phyloP scores from a whole-genome alignment of 2,888 invertebrate genomes.

The Dexiosoma caninum region DNA sequence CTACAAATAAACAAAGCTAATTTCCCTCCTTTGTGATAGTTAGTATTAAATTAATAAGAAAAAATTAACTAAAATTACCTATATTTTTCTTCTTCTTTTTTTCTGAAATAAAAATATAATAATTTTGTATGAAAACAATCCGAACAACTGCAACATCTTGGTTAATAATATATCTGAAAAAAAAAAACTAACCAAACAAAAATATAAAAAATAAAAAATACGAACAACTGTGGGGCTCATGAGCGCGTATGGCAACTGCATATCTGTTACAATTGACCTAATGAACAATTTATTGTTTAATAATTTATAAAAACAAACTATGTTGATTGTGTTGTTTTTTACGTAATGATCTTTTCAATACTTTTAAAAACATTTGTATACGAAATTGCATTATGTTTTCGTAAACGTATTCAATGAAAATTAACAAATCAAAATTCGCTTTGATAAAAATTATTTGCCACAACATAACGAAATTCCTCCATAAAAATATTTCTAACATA shows the following conservation, averaged over 20 bases:
- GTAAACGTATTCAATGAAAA: slow-evolving; percentile 23
- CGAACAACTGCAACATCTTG: slow-evolving; percentile 62
- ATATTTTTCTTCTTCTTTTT: slow-evolving; percentile 57
- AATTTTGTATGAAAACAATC: slow-evolving; percentile 24
- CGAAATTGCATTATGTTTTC: slow-evolving; percentile 40
- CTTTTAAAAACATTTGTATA: slow-evolving; percentile 52
- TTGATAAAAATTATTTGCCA: background rate
- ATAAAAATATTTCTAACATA: background rate
- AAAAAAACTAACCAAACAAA: slow-evolving; percentile 6
- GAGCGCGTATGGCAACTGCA: slow-evolving; percentile 59
- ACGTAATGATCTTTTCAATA: slow-evolving; percentile 63
- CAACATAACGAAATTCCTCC: background rate
- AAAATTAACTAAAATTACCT: slow-evolving; percentile 50
- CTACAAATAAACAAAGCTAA: slow-evolving; percentile 18
- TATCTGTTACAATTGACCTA: slow-evolving; percentile 26
- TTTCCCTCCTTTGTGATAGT: slow-evolving; percentile 28
- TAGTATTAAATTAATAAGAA: background rate
- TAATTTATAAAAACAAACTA: slow-evolving; percentile 43
- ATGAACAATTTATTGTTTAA: slow-evolving; percentile 37
- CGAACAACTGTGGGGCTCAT: slow-evolving; percentile 38
- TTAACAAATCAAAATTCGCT: background rate
- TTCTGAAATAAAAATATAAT: slow-evolving; percentile 52
- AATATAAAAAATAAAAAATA: slow-evolving; percentile 9
- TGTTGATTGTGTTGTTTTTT: slow-evolving; percentile 56
- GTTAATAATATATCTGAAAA: slow-evolving; percentile 14